phyloP scores from a whole-genome alignment of 2,888 invertebrate species.

The Drosophila rubida region DNA sequence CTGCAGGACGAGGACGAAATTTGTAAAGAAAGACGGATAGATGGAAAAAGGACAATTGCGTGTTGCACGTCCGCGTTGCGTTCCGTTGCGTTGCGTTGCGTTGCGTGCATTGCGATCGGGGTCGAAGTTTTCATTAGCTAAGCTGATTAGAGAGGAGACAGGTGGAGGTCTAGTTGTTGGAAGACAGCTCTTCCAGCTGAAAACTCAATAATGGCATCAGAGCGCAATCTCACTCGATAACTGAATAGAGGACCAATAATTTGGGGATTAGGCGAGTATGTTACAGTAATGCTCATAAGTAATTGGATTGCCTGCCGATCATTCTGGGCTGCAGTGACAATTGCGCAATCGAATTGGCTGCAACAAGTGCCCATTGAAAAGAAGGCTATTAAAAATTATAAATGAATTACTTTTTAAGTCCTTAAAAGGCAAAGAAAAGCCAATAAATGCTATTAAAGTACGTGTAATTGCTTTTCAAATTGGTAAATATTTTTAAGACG shows the following conservation, averaged over 20 bases:
- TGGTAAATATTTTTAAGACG: no score
- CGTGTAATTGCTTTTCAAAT: no score
- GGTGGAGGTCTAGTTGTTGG: constrained; percentile 14
- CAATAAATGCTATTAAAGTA: not conserved
- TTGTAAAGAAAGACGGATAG: not conserved
- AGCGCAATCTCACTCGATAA: constrained; percentile 1
- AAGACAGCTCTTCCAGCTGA: constrained; percentile 47
- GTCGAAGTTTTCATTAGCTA: constrained; percentile 50
- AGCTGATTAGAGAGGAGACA: constrained; percentile 60
- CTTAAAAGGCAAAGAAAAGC: no score
- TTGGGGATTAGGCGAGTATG: constrained; percentile 6
- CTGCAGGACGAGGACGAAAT: constrained; percentile 1
- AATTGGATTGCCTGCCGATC: constrained; percentile 19
- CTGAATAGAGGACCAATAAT: constrained; percentile 23
- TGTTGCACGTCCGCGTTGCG: constrained; percentile 40
- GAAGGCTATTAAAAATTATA: not conserved
- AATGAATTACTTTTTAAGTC: not conserved
- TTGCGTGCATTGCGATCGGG: constrained; percentile 19
- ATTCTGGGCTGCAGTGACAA: constrained; percentile 33
- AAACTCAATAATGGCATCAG: constrained; percentile 26
- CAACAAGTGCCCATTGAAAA: constrained; percentile 16
- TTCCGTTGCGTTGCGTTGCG: no score
- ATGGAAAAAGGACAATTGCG: constrained; percentile 61
- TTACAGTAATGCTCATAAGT: constrained; percentile 19
- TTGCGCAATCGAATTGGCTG: constrained; percentile 5